These are phyloP conservation scores for Pyrgus malvae DNA, from an alignment of 2,888 invertebrate species.

Conservation along the genomic window DNA sequence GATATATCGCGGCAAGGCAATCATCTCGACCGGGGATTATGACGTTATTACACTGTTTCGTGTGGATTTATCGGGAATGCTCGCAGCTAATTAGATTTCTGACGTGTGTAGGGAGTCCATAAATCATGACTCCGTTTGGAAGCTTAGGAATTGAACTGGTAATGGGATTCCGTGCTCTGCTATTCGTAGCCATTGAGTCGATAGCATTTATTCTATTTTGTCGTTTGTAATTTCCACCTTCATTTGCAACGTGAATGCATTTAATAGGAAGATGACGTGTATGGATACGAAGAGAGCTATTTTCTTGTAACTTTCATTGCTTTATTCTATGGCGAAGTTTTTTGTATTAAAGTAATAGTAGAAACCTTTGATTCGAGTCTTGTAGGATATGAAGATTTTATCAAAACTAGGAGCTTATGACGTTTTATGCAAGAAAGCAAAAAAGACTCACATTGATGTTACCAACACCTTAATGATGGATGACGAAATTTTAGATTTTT, in stretches of 20 bases:
- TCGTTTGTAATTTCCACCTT: conserved; percentile 25
- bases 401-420: too few relatives aligned
- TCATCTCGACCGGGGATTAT: conserved; percentile 69
- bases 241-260: conserved; percentile 24
- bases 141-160: conserved; percentile 36
- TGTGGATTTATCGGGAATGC: conserved; percentile 71
- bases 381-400: too few relatives aligned
- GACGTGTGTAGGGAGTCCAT: conserved; percentile 43
- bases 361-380: too few relatives aligned
- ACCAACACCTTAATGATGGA: too few relatives aligned
- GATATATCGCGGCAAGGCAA: conserved; percentile 71
- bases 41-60: conserved; percentile 68
- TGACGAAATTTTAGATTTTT: too few relatives aligned
- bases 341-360: too few relatives aligned
- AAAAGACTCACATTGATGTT: too few relatives aligned
- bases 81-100: conserved; percentile 54
- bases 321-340: too few relatives aligned
- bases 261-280: conserved; percentile 10
- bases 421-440: too few relatives aligned
- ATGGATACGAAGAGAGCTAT: too few relatives aligned
- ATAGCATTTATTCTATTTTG: conserved; percentile 24
- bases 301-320: too few relatives aligned
- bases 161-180: conserved; percentile 28
- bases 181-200: conserved; percentile 18
- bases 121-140: conserved; percentile 41